A percentile compares a stretch with the other conserved stretches of the same genome.
phyloP scores from a whole-genome alignment of 1,140 invertebrate species.

The Adoxophyes honmai region DNA sequence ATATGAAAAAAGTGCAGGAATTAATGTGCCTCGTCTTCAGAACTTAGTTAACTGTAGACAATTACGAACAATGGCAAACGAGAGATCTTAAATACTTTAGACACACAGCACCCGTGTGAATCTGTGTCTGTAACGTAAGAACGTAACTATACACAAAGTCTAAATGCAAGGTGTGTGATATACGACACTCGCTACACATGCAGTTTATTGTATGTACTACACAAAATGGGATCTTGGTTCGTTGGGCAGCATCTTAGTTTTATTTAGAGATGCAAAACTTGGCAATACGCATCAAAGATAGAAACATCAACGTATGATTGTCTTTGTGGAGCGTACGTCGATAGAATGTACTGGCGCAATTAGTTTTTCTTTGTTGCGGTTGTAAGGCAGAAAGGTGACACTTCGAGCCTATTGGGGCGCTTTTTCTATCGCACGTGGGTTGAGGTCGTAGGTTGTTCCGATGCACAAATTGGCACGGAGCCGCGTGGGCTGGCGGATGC shows the following conservation, averaged over 20 bases:
- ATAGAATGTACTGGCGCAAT: neutral
- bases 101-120: neutral
- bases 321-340: neutral
- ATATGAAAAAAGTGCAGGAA: too few species aligned
- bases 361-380: neutral
- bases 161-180: neutral
- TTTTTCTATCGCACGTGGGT: conserved; percentile 28
- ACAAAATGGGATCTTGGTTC: neutral
- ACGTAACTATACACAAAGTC: neutral
- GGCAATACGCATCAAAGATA: conserved; percentile 24
- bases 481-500: conserved; percentile 55
- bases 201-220: too few species aligned
- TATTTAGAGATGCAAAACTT: conserved; percentile 38
- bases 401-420: neutral
- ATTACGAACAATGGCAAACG: too few species aligned
- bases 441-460: conserved; percentile 33
- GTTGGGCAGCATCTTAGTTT: conserved; percentile 19
- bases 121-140: neutral
- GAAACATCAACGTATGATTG: conserved; percentile 27
- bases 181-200: neutral
- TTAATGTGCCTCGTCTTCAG: too few species aligned
- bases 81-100: too few species aligned
- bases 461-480: conserved; percentile 48
- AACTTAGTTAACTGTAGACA: too few species aligned
- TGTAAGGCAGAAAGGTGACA: neutral